phyloP scores from a whole-genome alignment of 1,140 invertebrate genomes.

The Laupala kohalensis region DNA sequence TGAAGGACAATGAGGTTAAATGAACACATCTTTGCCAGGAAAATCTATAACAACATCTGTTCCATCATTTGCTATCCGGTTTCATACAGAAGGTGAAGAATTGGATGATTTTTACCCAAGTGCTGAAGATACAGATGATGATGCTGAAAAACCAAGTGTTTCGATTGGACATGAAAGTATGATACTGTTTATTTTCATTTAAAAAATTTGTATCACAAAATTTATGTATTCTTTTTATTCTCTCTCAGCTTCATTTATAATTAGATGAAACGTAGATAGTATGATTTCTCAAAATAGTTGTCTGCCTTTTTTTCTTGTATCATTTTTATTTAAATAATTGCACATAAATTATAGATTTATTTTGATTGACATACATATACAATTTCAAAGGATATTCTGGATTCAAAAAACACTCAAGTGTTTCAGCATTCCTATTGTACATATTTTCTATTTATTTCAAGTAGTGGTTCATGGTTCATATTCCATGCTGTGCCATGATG shows the following conservation, averaged over 20 bases:
- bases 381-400: too few species aligned
- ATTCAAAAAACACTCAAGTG: too few species aligned
- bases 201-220: neutral
- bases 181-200: neutral
- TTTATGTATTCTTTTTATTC: neutral
- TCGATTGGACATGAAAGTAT: neutral
- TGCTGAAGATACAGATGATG: conserved; percentile 40
- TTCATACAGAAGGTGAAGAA: conserved; percentile 55
- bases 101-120: conserved; percentile 48
- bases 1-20: conserved; percentile 5
- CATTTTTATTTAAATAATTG: too few species aligned
- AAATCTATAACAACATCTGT: conserved; percentile 49
- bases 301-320: too few species aligned
- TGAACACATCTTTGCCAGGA: conserved; percentile 30
- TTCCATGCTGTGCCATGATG: too few species aligned
- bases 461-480: too few species aligned
- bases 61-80: conserved; percentile 44
- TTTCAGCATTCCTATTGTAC: too few species aligned
- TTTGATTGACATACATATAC: too few species aligned
- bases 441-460: too few species aligned
- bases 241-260: neutral
- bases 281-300: too few species aligned
- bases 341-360: too few species aligned
- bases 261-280: too few species aligned
- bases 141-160: conserved; percentile 9